phyloP scores from a whole-genome alignment of 2,888 invertebrate species.

The Drosophila borborema region DNA sequence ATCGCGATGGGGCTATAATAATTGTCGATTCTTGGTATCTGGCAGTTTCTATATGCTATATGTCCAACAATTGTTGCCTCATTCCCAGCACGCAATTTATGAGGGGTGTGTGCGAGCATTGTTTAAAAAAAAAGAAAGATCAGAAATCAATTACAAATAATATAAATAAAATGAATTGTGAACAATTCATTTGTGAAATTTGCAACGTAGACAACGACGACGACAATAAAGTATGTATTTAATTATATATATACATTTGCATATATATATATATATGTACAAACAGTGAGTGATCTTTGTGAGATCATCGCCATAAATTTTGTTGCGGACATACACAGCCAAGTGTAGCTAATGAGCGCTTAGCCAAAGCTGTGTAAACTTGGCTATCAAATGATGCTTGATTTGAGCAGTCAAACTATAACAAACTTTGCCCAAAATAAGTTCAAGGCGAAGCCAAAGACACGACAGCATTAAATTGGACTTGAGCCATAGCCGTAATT shows the following conservation, averaged over 20 bases:
- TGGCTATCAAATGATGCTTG: constrained; percentile 8
- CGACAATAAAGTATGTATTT: constrained; percentile 39
- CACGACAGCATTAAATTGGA: constrained; percentile 23
- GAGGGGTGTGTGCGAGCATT: constrained; percentile 15
- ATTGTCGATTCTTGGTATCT: constrained; percentile 41
- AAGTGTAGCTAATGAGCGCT: constrained; percentile 19
- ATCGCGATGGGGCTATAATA: constrained; percentile 45
- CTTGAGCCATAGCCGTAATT: constrained; percentile 38
- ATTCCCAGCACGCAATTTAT: constrained; percentile 33
- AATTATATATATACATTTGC: not conserved
- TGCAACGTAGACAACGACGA: constrained; percentile 19
- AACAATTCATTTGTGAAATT: constrained; percentile 51
- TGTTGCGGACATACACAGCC: not conserved
- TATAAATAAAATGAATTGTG: constrained; percentile 54
- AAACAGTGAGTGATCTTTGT: constrained; percentile 56
- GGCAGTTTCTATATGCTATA: not conserved
- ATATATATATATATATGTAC: constrained; percentile 17
- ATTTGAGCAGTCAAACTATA: not conserved
- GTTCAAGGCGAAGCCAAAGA: constrained; percentile 35
- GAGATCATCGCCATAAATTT: constrained; percentile 68
- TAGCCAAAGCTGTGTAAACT: constrained; percentile 11
- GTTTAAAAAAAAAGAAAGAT: constrained; percentile 15
- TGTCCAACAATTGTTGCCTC: constrained; percentile 36
- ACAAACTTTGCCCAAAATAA: not conserved
- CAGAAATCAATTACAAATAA: constrained; percentile 57